These are phyloP conservation scores for Columba livia DNA, from an alignment of 2,113 vertebrate genomes.

Conservation along the genomic window DNA sequence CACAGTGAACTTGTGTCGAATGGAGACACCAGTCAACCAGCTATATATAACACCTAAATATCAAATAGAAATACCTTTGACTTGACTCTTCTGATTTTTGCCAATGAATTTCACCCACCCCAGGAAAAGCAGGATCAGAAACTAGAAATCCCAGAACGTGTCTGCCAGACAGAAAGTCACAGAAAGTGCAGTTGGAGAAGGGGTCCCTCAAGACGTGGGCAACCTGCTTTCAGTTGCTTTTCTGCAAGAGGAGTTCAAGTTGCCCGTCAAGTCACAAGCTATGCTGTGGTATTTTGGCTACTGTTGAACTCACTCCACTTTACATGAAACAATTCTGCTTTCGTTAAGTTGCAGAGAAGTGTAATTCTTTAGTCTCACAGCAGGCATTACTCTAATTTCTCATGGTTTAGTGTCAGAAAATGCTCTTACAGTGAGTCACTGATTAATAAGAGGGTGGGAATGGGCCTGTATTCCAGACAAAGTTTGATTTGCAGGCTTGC, in stretches of 20 bases:
- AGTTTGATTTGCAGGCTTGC: neutral
- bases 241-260: neutral
- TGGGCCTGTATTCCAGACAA: neutral
- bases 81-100: neutral
- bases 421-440: neutral
- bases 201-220: neutral
- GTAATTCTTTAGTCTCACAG: neutral
- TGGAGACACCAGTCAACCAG: neutral
- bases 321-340: neutral
- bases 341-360: neutral
- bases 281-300: neutral
- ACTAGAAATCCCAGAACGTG: neutral
- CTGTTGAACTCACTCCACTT: neutral
- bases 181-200: neutral
- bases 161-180: neutral
- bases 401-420: neutral
- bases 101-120: neutral
- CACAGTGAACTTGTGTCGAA: neutral
- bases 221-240: neutral
- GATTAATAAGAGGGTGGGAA: neutral
- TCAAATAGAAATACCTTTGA: neutral
- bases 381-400: neutral
- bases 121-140: neutral
- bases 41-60: neutral
- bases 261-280: neutral